Conservation (phyloP, 64 coral and sea anemone species). For the Stylophora pistillata region DNA sequence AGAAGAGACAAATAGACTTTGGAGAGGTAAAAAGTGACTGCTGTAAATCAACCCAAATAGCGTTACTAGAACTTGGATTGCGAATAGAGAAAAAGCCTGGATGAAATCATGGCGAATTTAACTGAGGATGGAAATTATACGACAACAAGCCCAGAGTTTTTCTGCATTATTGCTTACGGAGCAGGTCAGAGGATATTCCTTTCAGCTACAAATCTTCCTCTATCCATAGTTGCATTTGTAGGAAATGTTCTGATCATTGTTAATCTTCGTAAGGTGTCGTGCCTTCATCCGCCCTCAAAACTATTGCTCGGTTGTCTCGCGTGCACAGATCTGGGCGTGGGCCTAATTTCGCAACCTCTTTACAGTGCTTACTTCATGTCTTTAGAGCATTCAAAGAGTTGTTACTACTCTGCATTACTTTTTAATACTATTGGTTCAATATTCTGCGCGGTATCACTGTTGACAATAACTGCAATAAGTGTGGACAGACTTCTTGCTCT, state of each 20-base stretch:
- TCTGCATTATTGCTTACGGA: not conserved
- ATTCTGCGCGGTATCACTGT: constrained; percentile 30
- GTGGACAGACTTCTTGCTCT: constrained; percentile 41
- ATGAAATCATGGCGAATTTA: too few species aligned
- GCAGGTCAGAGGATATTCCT: not conserved
- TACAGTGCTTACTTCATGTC: not conserved
- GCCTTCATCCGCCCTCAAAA: not conserved
- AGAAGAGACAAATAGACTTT: too few species aligned
- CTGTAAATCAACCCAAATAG: too few species aligned
- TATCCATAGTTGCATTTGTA: not conserved
- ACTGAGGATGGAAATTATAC: too few species aligned
- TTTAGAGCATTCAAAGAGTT: not conserved
- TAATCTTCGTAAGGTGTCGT: too few species aligned
- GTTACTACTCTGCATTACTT: not conserved
- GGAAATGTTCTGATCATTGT: too few species aligned
- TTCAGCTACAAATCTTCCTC: not conserved
- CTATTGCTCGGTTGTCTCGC: not conserved
- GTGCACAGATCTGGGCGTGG: not conserved
- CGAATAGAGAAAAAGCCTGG: too few species aligned
- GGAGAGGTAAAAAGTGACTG: too few species aligned
- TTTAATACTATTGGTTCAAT: not conserved
- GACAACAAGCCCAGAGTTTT: too few species aligned
- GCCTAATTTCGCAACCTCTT: not conserved
- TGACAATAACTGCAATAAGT: constrained; percentile 27
- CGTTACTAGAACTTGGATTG: too few species aligned